Base-by-base conservation (phyloP, 2,113 vertebrate species). In the Ceyx margarethae region DNA sequence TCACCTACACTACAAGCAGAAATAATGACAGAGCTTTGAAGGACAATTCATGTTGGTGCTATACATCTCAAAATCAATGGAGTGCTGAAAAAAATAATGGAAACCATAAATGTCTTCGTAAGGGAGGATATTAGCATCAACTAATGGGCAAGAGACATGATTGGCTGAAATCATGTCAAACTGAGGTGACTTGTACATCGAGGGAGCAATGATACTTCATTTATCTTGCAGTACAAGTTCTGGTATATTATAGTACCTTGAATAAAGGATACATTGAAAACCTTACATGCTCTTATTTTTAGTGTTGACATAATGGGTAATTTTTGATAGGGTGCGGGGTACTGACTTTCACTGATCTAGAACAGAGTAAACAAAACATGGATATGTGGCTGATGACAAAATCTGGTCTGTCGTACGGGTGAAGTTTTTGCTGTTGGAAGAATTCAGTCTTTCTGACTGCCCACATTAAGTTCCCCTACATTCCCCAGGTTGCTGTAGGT, bases 61-160 rank as follows among this genome's bases (percentile, higher is more conserved):
- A 68, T 90, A 91, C 79, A 86, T 94, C 85, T 91, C 53, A 82
- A 89, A 94, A 92, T 90, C 81, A 87, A 95, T 76, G 65, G 64
- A 77, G 73, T 71, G 22, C 66, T 91, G 40, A 75, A 90, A 91
- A 96, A 94, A 93, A 82, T 93, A 94, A 95, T 94, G 60, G 45
- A 88, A 92, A 89, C 50, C 31, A 54, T 88, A 93, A 93, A 88
- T 84, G 53, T 50, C 65, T 79, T 87, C n/a, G 43, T 85, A 93
- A 89, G 45, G 42, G 61, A 86, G 73, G 62, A 15, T 45, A 75
- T 87, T 91, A 85, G 60, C 77, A 61, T 88, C 91, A 88, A 0
- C 29, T 93, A 94, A 87, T 46, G 26, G 73, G 29, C 58, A 88
- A 81, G 48, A 87, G 43, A 65, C 73, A 86, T 33, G 71, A 69